Evolutionary conservation across 2,888 invertebrate species (phyloP).

Genomic region (Sthenelais limicola): DNA sequence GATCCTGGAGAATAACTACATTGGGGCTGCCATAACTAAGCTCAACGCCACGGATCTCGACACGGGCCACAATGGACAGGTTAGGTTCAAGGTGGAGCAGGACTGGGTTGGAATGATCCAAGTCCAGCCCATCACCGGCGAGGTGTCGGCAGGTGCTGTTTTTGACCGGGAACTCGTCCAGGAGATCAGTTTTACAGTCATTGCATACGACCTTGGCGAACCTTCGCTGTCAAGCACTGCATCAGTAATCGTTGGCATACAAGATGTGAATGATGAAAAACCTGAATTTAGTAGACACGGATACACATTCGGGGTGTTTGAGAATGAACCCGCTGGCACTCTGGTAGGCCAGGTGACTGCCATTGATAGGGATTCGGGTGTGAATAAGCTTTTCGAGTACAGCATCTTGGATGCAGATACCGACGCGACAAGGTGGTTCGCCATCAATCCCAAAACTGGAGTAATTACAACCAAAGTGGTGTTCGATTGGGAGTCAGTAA

Average conservation of each 20-base stretch:
- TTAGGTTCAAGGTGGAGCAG: conserved; percentile 19
- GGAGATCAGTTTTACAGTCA: conserved; percentile 76
- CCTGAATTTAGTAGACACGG: conserved; percentile 41
- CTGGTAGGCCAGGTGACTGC: conserved; percentile 37
- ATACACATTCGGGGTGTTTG: conserved; percentile 42
- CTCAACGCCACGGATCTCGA: conserved; percentile 91
- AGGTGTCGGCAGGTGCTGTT: conserved; percentile 11
- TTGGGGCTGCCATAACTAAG: conserved; percentile 79
- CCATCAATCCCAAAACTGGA: conserved; percentile 89
- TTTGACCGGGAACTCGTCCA: conserved; percentile 32
- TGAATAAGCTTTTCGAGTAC: conserved; percentile 32
- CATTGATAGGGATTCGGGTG: conserved; percentile 29
- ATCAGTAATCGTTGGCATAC: conserved; percentile 74
- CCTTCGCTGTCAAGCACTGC: conserved; percentile 92
- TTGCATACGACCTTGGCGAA: conserved; percentile 87
- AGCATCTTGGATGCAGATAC: not conserved
- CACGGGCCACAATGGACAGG: conserved; percentile 80
- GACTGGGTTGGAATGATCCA: conserved; percentile 11
- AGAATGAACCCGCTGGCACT: conserved; percentile 43
- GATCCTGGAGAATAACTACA: conserved; percentile 56
- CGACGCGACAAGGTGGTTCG: conserved; percentile 79
- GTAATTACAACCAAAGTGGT: conserved; percentile 84
- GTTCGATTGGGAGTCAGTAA: conserved; percentile 87
- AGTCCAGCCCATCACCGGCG: conserved; percentile 27
- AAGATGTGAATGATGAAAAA: conserved; percentile 44